phyloP scores from a whole-genome alignment of 2,888 invertebrate species.

The Acleris laterana region DNA sequence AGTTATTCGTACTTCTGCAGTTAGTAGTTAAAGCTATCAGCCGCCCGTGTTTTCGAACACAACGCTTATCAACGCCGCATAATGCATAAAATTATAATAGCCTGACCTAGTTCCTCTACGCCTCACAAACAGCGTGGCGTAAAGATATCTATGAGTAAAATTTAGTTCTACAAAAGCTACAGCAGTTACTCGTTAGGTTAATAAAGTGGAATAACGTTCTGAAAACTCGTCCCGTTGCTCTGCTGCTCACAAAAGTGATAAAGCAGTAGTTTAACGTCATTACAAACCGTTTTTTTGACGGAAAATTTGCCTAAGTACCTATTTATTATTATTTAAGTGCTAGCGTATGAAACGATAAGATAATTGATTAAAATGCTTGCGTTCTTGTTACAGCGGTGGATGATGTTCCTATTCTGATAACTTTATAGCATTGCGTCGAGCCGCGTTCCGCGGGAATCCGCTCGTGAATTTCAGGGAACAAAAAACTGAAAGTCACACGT shows the following conservation, averaged over 20 bases:
- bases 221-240: slow-evolving; percentile 23
- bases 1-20: too few relatives aligned
- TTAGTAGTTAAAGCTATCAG: too few relatives aligned
- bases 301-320: too few relatives aligned
- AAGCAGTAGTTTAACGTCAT: slow-evolving; percentile 13
- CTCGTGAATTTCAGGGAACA: slow-evolving; percentile 61
- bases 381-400: background rate
- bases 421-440: slow-evolving; percentile 17
- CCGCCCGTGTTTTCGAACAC: background rate
- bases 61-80: background rate
- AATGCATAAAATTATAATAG: slow-evolving; percentile 3
- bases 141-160: slow-evolving; percentile 29
- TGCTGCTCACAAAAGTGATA: background rate
- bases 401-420: slow-evolving; percentile 14
- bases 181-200: slow-evolving; percentile 35
- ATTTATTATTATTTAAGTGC: background rate
- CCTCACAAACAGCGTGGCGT: slow-evolving; percentile 8
- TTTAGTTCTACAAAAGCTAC: slow-evolving; percentile 29
- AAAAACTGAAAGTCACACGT: slow-evolving; percentile 55
- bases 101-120: slow-evolving; percentile 16
- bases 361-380: background rate
- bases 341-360: background rate
- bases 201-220: slow-evolving; percentile 35
- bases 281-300: background rate
- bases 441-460: slow-evolving; percentile 52